These are phyloP conservation scores for Sebastes schlegelii DNA, from an alignment of 2,113 vertebrate genomes.

Conservation along the genomic window DNA sequence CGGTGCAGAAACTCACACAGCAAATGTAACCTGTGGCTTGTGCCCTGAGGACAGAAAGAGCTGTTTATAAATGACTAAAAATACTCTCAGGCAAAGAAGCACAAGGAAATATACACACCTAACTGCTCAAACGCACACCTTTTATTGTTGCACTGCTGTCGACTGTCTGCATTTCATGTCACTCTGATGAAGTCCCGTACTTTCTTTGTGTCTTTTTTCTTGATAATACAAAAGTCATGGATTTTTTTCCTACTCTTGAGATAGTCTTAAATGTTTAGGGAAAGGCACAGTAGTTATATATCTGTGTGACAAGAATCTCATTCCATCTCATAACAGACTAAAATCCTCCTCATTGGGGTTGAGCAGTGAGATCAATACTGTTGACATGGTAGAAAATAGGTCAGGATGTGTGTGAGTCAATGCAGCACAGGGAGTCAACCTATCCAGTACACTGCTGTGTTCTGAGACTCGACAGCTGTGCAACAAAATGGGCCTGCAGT, in stretches of 20 bases:
- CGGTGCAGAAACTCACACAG: neutral
- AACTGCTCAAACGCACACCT: neutral
- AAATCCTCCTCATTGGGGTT: slow-evolving; percentile 58
- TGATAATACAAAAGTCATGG: slow-evolving; percentile 34
- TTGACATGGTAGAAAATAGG: slow-evolving; percentile 72
- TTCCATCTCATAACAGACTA: slow-evolving; percentile 57
- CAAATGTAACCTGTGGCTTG: slow-evolving; percentile 23
- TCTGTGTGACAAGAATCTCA: slow-evolving; percentile 60
- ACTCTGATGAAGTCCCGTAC: slow-evolving; percentile 29
- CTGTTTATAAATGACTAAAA: slow-evolving; percentile 29
- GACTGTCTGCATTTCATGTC: slow-evolving; percentile 24
- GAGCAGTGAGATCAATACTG: slow-evolving; percentile 67
- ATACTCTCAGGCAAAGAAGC: slow-evolving; percentile 7
- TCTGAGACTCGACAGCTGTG: slow-evolving; percentile 36
- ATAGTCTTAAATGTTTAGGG: slow-evolving; percentile 24
- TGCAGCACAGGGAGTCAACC: slow-evolving; percentile 40
- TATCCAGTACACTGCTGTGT: slow-evolving; percentile 41
- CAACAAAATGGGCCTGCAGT: slow-evolving; percentile 22
- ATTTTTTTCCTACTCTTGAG: slow-evolving; percentile 35
- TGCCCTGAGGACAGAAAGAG: slow-evolving; percentile 10
- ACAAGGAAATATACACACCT: slow-evolving; percentile 13
- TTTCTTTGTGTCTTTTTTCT: slow-evolving; percentile 26
- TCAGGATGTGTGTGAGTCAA: slow-evolving; percentile 65
- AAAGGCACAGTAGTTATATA: slow-evolving; percentile 45
- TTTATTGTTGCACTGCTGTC: slow-evolving; percentile 3